phyloP scores from a whole-genome alignment of 2,888 invertebrate genomes.

The Heteromyza rotundicornis region DNA sequence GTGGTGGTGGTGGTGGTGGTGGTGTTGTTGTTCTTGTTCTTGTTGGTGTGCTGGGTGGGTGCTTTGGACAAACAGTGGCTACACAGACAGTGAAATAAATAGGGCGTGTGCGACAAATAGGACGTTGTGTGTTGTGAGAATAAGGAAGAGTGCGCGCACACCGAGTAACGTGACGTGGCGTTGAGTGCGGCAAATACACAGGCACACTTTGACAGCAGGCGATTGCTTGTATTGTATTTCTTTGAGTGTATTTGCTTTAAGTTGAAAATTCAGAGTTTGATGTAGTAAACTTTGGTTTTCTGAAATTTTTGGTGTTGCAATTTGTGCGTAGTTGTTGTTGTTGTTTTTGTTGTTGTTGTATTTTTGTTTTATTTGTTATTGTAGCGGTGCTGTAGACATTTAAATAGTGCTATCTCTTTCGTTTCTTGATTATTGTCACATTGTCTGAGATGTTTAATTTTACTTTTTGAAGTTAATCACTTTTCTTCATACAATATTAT shows the following conservation, averaged over 20 bases:
- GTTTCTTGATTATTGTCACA: conserved; percentile 43
- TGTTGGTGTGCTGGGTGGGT: conserved; percentile 23
- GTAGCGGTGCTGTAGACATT: not conserved
- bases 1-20: conserved; percentile 11
- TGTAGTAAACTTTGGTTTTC: conserved; percentile 15
- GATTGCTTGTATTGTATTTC: too few species aligned
- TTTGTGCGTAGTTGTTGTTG: conserved; percentile 23
- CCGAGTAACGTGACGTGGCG: too few species aligned
- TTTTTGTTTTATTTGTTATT: conserved; percentile 19
- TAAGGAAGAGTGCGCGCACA: too few species aligned
- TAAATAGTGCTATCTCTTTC: conserved; percentile 13
- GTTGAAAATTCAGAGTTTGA: not conserved
- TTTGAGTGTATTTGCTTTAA: too few species aligned
- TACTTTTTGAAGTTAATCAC: too few species aligned
- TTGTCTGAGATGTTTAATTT: conserved; percentile 40
- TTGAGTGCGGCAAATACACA: too few species aligned
- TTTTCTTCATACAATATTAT: too few species aligned
- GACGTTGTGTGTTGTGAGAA: too few species aligned
- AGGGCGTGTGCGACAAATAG: too few species aligned
- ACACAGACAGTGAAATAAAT: too few species aligned
- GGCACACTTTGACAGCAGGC: too few species aligned
- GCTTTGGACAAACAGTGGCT: conserved; percentile 1
- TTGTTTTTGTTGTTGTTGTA: conserved; percentile 9
- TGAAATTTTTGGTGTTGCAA: conserved; percentile 12
- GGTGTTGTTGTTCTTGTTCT: conserved; percentile 11